A percentile compares a stretch with the other conserved stretches of the same genome.
These are phyloP conservation scores for Ailurus styani DNA, from an alignment of 2,113 vertebrate species.

Conservation along the genomic window DNA sequence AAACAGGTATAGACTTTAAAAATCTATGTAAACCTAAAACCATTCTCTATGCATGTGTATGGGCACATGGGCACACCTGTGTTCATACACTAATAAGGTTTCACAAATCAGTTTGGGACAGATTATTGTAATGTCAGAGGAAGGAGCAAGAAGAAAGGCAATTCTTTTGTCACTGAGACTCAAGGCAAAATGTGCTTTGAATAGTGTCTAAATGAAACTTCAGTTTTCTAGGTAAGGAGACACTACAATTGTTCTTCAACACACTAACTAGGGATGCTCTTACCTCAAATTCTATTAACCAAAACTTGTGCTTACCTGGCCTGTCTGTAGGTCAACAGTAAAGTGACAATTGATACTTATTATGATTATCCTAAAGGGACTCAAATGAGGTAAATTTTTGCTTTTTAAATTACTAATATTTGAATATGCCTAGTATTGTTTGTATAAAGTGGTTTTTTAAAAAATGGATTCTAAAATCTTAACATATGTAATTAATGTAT, in stretches of 20 bases:
- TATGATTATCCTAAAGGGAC: background rate
- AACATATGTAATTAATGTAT: background rate
- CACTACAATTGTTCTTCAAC: background rate
- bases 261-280: background rate
- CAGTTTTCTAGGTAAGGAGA: background rate
- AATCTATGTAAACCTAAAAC: background rate
- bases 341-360: background rate
- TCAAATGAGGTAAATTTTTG: background rate
- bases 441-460: background rate
- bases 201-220: background rate
- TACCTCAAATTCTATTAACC: background rate
- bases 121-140: background rate
- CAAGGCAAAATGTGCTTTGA: background rate
- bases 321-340: background rate
- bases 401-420: background rate
- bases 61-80: rapidly evolving
- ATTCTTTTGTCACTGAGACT: background rate
- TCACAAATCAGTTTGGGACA: background rate
- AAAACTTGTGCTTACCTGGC: background rate
- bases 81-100: background rate
- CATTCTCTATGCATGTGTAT: background rate
- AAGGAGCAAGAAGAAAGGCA: background rate
- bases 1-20: background rate
- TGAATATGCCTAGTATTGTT: background rate
- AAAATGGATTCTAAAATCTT: background rate